Base-by-base conservation (phyloP, 1,140 invertebrate species). In the Penaeus indicus region DNA sequence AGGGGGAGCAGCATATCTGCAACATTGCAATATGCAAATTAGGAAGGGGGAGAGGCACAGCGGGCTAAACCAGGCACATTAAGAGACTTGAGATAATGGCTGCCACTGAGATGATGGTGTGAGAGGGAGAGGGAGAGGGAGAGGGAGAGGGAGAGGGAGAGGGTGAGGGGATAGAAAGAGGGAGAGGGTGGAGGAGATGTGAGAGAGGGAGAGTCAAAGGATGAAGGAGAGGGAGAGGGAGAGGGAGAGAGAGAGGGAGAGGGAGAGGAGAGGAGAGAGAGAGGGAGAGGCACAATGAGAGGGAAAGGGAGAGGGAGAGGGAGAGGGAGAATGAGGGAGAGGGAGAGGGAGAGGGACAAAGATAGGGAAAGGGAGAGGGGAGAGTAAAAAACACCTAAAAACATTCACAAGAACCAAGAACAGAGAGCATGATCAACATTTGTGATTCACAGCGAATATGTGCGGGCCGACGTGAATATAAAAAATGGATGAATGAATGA, bases 1-100 rank as follows among this genome's bases (percentile, higher is more conserved):
- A 88, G 72, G 69, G 81, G 80, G 80, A 77, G 69, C 62, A 88
- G 63, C 81, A 77, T 88, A 83, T 88, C 81, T 88, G 86, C 86
- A 88, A 88, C 86, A 84, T 88, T 88, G 86, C 86, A 88, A 83
- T 88, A 88, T 88, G 86, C 75, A 88, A 88, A 88, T 88, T 80
- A 88, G 86, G 62, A 32, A 60, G 72, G 81, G 86, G 54, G 61
- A 67, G 62, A 38, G 75, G 85, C 69, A 60, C 42, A 77, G 47
- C 25, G 27, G 32, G 84, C 62, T 54, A 54, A 32, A 85, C 78
- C 78, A 80, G 78, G 47, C 47, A 80, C 78, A 80, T 80, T 80
- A 80, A 80, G 78, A 80, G 80, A 62, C 61, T 60, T 62, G 80
- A 62, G 27, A 83, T 83, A 83, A 62, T 83, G 61, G 63, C 27